phyloP scores from a whole-genome alignment of 1,140 invertebrate genomes.

The Solenopsis invicta region DNA sequence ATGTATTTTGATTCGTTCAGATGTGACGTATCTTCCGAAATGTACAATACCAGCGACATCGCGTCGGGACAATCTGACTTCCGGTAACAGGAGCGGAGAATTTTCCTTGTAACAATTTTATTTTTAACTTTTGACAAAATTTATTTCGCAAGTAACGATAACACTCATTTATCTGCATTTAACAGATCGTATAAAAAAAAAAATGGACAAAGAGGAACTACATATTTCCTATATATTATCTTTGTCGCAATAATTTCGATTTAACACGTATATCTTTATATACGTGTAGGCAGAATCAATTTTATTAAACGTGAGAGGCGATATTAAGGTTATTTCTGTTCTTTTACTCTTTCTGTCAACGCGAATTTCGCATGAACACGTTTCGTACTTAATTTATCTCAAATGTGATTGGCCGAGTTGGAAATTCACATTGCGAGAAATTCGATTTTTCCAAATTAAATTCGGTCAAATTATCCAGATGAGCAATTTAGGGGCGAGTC shows the following conservation, averaged over 20 bases:
- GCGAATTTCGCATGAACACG: not conserved
- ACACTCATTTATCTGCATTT: not conserved
- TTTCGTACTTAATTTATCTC: constrained; percentile 33
- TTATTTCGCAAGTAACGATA: not conserved
- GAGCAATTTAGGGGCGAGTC: constrained; percentile 36
- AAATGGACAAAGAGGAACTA: not conserved
- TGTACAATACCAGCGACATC: constrained; percentile 73
- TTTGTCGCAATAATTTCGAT: not conserved
- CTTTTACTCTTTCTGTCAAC: not conserved
- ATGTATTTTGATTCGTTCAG: constrained; percentile 76
- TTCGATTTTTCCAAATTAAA: constrained; percentile 47
- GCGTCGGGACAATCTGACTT: constrained; percentile 63
- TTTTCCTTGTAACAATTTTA: not conserved
- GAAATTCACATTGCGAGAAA: constrained; percentile 31
- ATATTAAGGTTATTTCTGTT: constrained; percentile 7
- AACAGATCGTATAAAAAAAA: not conserved
- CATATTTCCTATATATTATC: not conserved
- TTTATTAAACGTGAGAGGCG: not conserved
- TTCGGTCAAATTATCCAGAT: constrained; percentile 24
- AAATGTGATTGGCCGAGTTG: not conserved
- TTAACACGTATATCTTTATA: not conserved
- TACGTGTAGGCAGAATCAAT: not conserved
- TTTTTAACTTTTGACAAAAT: not conserved
- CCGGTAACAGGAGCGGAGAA: not conserved
- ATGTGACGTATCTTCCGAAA: constrained; percentile 75